Base-by-base conservation (phyloP, 2,888 invertebrate genomes). In the Caenorhabditis sp. region DNA sequence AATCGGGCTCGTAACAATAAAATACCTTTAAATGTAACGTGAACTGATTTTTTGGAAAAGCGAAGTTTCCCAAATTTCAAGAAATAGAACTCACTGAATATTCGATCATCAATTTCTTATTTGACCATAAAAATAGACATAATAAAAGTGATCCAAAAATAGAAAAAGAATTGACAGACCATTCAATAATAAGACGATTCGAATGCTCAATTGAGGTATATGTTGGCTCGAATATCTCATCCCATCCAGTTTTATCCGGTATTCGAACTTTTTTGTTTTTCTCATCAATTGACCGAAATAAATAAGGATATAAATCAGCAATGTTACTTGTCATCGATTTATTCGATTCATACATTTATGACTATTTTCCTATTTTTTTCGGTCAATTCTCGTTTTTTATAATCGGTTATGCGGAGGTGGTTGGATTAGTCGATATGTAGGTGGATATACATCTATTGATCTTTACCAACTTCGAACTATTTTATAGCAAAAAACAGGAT, bases 201-300 rank as follows among this genome's bases (percentile, higher is more conserved):
- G 70, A 66, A 25, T 71, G 63, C 17, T 62, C 70, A 8, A 60
- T 57, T 12, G 63, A 59, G 0, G 70, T 71, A 25, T 63, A 67
- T 4, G 70, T 71, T 1, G 70, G 70, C 50, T 71, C 67, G 43
- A 71, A 71, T 1, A 71, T 63, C 26, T 71, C 70, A 60, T 71
- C 70, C 70, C 70, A 71, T n/a, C 70, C 70, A 8, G 70, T 71
- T 36, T 63, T 38, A 38, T 70, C 70, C 12, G 2, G 43, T 2
- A 43, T 36, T 36, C 36, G 12, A 17, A 43, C 43, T 43, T 10
- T 10, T 8, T 36, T 36, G 10, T 36, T 8, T 36, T 36, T 36
- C 3, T 43, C 43, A 43, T 43, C 43, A 14, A 43, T 43, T 43
- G 43, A 43, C 14, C 43, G 43, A 43, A 43, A 43, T 43, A 43